These are phyloP conservation scores for Drosophila watanabei DNA, from an alignment of 1,140 invertebrate genomes.

Conservation along the genomic window DNA sequence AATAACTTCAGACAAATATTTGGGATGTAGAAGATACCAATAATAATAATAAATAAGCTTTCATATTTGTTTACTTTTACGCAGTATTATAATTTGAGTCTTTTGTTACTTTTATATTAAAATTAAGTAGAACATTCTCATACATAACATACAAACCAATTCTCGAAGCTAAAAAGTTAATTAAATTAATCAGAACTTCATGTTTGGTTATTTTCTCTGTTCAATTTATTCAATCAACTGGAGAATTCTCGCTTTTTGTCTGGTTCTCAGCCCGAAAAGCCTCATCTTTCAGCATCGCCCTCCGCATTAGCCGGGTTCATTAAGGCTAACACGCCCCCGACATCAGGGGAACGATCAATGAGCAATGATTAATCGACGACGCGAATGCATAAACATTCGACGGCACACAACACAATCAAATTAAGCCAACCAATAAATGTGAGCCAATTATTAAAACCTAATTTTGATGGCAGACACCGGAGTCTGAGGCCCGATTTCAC, in stretches of 20 bases:
- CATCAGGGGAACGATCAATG: constrained; percentile 54
- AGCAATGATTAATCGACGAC: constrained; percentile 73
- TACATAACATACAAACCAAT: background rate
- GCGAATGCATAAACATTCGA: constrained; percentile 57
- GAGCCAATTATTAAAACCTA: constrained; percentile 80
- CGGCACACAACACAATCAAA: constrained; percentile 77
- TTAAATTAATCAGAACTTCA: background rate
- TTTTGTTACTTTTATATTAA: background rate
- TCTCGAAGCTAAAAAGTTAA: background rate
- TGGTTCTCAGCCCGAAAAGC: constrained; percentile 18
- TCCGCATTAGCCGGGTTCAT: constrained; percentile 61
- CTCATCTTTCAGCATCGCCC: constrained; percentile 28
- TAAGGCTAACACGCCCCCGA: constrained; percentile 66
- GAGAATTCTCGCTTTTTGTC: constrained; percentile 1
- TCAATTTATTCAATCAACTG: constrained; percentile 36
- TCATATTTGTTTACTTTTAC: background rate
- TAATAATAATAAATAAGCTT: background rate
- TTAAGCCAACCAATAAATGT: constrained; percentile 79
- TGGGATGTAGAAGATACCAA: background rate
- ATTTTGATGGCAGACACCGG: constrained; percentile 66
- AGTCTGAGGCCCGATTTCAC: constrained; percentile 68
- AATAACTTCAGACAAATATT: constrained; percentile 1
- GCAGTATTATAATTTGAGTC: background rate
- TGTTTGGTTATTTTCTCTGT: background rate
- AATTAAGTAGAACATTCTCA: background rate